Evolutionary conservation across 1,140 invertebrate species (phyloP), one percentile per base, ranked within the genome.

Genomic region (Trialeurodes vaporariorum): DNA sequence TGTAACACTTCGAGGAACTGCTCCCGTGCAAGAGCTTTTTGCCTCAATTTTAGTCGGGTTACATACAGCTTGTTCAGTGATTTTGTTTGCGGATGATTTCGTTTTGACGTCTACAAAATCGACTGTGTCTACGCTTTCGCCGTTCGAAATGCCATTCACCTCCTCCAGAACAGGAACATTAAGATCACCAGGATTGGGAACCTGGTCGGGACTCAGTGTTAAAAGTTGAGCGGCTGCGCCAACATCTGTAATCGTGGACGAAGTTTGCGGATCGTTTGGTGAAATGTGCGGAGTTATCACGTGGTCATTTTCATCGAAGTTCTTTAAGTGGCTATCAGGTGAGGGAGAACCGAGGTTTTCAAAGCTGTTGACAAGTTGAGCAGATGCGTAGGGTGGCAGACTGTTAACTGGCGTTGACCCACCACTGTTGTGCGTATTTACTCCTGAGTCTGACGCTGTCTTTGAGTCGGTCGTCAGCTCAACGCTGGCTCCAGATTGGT

Each of bases 381-480:
- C 64, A 62, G 59, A 70, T 40, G 12, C 27, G 63, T n/a, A 68
- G 27, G 17, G 59, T 65, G 25, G 70, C 67, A 60, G 69, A 64
- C 25, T 68, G 63, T 66, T 70, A 1, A 70, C 69, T 2, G 69
- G 69, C 0, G 69, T 70, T 17, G 69, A 70, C 21, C 63, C 66
- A 22, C 73, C 72, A 27, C 70, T 72, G 59, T 73, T 70, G 49
- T 73, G 70, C 21, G 73, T 74, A 23, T 71, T 63, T 24, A 74
- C 72, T 24, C 73, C 73, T 0, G 72, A 73, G 61, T 74, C 73
- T 2, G 73, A 74, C 11, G 72, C 73, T 13, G 72, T 72, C 63
- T 72, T 72, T 2, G 72, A 70, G 25, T 70, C 71, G 22, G 60
- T 65, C 2, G 70, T 68, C n/a, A 67, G 68, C 25, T 73, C 69